A percentile compares a stretch with the other conserved stretches of the same genome.
phyloP scores from a whole-genome alignment of 2,113 vertebrate genomes.

The Oxygymnocypris stewartii region DNA sequence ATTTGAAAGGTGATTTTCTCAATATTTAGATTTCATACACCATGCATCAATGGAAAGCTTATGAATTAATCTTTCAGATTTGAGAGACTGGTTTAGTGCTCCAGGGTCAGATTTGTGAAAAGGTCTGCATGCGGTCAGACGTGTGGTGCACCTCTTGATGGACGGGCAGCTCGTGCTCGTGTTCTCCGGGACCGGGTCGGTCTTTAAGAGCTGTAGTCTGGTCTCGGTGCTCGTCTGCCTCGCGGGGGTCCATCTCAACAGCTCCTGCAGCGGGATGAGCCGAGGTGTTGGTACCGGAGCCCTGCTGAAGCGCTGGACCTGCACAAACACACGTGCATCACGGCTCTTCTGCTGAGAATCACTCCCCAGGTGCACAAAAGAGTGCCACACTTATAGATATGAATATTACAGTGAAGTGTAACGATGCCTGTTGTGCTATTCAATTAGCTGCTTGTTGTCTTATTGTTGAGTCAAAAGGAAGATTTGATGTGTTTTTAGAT shows the following conservation, averaged over 20 bases:
- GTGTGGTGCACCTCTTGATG: slow-evolving; percentile 74
- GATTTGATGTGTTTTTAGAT: not conserved
- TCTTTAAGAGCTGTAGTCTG: slow-evolving; percentile 70
- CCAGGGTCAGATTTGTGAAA: too few species aligned
- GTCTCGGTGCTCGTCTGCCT: slow-evolving; percentile 47
- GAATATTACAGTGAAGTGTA: not conserved
- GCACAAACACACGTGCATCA: not conserved
- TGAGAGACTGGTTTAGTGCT: too few species aligned
- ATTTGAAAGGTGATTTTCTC: too few species aligned
- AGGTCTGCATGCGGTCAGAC: too few species aligned
- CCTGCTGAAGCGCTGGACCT: not conserved
- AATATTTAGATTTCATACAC: too few species aligned
- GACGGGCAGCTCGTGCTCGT: slow-evolving; percentile 52
- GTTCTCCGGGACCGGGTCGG: slow-evolving; percentile 51
- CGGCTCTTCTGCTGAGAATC: not conserved
- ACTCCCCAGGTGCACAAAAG: not conserved
- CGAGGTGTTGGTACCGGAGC: slow-evolving; percentile 62
- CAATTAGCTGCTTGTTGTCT: not conserved
- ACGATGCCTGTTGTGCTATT: not conserved
- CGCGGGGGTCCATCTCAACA: slow-evolving; percentile 69
- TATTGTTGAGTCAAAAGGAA: not conserved
- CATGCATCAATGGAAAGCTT: too few species aligned
- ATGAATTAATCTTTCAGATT: too few species aligned
- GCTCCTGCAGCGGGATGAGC: slow-evolving; percentile 78
- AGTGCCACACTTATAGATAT: not conserved